These are phyloP conservation scores for Pristionchus pacificus DNA, from an alignment of 1,140 invertebrate species.

Conservation along the genomic window DNA sequence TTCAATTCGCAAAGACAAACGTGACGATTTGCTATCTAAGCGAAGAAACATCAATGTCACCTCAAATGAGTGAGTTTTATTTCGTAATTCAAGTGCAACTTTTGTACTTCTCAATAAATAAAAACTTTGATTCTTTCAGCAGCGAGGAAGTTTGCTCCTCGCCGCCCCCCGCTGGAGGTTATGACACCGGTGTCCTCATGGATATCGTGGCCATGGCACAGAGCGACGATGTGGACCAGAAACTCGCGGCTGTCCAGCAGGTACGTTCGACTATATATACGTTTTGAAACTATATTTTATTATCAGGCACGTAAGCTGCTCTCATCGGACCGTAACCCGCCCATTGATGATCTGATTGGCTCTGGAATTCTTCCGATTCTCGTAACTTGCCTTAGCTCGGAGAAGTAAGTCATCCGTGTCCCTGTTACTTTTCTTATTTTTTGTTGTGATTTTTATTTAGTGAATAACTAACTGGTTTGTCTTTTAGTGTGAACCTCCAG, in stretches of 20 bases:
- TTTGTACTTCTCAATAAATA: conserved; percentile 9
- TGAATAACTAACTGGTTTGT: conserved; percentile 36
- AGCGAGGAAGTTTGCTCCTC: background rate
- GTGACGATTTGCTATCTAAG: conserved; percentile 90
- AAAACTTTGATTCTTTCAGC: conserved; percentile 14
- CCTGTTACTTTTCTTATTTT: conserved; percentile 30
- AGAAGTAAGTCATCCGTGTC: too few species aligned
- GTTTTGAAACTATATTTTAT: conserved; percentile 8
- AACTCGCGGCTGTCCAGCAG: conserved; percentile 51
- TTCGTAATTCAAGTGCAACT: conserved; percentile 15
- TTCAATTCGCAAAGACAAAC: conserved; percentile 90
- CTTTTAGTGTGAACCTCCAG: conserved; percentile 77
- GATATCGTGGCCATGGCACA: conserved; percentile 50
- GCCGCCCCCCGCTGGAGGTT: background rate
- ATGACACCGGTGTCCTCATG: conserved; percentile 6
- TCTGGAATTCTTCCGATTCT: conserved; percentile 89
- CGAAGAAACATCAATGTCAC: conserved; percentile 78
- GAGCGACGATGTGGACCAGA: conserved; percentile 42
- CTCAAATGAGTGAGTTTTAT: conserved; percentile 25
- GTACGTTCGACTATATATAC: background rate
- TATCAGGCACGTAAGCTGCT: conserved; percentile 73
- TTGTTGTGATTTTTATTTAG: conserved; percentile 19
- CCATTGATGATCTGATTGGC: conserved; percentile 90
- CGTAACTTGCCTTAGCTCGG: conserved; percentile 80
- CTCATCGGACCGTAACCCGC: conserved; percentile 93